Evolutionary conservation across 23 tunicate species (phyloP).

Genomic region (Trididemnum miniatum): DNA sequence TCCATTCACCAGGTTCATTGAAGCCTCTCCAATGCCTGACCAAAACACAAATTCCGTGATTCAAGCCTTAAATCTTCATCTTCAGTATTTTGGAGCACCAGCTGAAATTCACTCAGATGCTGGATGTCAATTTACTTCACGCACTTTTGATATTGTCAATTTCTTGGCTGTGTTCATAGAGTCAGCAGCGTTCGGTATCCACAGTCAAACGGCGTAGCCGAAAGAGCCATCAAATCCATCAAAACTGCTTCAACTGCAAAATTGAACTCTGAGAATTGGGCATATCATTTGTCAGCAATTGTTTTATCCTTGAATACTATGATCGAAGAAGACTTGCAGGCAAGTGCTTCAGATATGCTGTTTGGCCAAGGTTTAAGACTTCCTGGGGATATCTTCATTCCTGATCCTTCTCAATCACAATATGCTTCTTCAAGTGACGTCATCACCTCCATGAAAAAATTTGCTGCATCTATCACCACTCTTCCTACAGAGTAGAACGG

Average conservation of each 20-base stretch:
- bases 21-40: slow-evolving; percentile 1
- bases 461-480: neutral
- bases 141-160: neutral
- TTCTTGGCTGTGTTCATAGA: neutral
- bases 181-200: slow-evolving; percentile 8
- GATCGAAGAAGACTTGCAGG: neutral
- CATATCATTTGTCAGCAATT: neutral
- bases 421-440: neutral
- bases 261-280: neutral
- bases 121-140: slow-evolving; percentile 4
- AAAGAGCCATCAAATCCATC: slow-evolving; percentile 5
- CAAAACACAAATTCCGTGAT: neutral
- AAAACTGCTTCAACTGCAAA: neutral
- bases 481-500: neutral
- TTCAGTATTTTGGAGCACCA: neutral
- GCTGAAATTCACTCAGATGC: neutral
- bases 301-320: neutral
- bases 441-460: neutral
- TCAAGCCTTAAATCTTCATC: neutral
- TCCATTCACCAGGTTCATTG: neutral
- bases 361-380: neutral
- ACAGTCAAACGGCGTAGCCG: neutral
- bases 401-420: neutral
- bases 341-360: neutral
- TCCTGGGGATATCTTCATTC: neutral